Conservation (phyloP, 2,113 vertebrate genomes). For the Corydoras maculifer region DNA sequence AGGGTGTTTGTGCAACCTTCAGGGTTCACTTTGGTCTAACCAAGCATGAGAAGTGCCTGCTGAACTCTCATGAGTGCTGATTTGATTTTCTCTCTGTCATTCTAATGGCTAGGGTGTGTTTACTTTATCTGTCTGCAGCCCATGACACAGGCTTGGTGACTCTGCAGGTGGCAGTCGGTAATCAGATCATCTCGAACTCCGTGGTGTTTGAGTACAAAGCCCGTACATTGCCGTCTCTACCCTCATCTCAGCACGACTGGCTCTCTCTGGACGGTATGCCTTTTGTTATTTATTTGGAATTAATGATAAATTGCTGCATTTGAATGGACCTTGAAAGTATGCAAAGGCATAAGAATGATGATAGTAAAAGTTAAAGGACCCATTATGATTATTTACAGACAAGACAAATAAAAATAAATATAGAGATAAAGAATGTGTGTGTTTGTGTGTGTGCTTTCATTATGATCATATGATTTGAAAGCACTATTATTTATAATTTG, state of each 20-base stretch:
- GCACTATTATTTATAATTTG: too few species aligned
- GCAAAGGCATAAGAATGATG: too few species aligned
- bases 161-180: slow-evolving; percentile 96
- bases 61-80: slow-evolving; percentile 5
- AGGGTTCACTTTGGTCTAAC: too few species aligned
- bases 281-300: not conserved
- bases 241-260: slow-evolving; percentile 98
- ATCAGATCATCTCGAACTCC: slow-evolving; percentile 98
- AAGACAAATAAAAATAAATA: too few species aligned
- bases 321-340: too few species aligned
- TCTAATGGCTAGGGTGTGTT: slow-evolving; percentile 19
- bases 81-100: slow-evolving; percentile 27
- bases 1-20: too few species aligned
- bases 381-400: too few species aligned
- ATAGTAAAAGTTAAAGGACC: too few species aligned
- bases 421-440: too few species aligned
- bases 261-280: slow-evolving; percentile 92
- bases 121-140: slow-evolving; percentile 64
- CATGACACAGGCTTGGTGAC: slow-evolving; percentile 98
- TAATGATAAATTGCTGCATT: too few species aligned
- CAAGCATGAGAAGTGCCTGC: slow-evolving; percentile 8
- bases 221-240: slow-evolving; percentile 89
- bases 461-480: too few species aligned
- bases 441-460: too few species aligned
- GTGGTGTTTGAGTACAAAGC: slow-evolving; percentile 99